Base-by-base conservation (phyloP, 2,888 invertebrate genomes). In the Camponotus fellah region DNA sequence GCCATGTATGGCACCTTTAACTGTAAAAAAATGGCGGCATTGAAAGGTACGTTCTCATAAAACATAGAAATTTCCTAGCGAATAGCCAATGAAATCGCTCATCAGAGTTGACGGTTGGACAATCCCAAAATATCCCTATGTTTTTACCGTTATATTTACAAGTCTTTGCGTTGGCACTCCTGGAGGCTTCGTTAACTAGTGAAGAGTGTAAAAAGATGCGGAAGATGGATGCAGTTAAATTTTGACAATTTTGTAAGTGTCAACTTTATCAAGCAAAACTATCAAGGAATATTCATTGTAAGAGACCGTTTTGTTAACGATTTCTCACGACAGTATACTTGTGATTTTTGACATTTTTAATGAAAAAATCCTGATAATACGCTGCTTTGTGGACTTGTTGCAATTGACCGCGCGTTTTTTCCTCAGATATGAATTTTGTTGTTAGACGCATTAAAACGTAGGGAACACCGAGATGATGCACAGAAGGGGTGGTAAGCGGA, bases 401-500 rank as follows among this genome's bases (percentile, higher is more conserved):
- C n/a, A 9, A 10, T 34, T 5, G 6, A 40, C 8, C 34, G 3
- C n/a, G 10, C 14, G n/a, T 53, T 40, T 37, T n/a, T 14, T 9
- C 6, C 21, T 21, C 32, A 80, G 82, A 66, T 64, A 66, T 43
- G 43, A 12, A 58, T 72, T 17, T 37, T 65, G 2, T 62, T 34
- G 10, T 6, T 6, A 21, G 26, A 3, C 32, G n/a, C 62, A 37
- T 32, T 40, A 46, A n/a, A 62, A 56, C 58, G 32, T 60, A 17
- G 32, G 66, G 3, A 66, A 53, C 37, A 12, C 8, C 37, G 83
- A 82, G 79, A 91, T 90, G 87, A 97, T 98, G 97, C 97, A 98
- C 95, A 96, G 98, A 87, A 96, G 97, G 85, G 98, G 98, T 93
- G 98, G 98, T 90, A 98, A 98, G 95, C 96, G 98, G 90, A 98